Base-by-base conservation (phyloP, 2,797 vertebrate genomes). In the Rhinichthys osculus region DNA sequence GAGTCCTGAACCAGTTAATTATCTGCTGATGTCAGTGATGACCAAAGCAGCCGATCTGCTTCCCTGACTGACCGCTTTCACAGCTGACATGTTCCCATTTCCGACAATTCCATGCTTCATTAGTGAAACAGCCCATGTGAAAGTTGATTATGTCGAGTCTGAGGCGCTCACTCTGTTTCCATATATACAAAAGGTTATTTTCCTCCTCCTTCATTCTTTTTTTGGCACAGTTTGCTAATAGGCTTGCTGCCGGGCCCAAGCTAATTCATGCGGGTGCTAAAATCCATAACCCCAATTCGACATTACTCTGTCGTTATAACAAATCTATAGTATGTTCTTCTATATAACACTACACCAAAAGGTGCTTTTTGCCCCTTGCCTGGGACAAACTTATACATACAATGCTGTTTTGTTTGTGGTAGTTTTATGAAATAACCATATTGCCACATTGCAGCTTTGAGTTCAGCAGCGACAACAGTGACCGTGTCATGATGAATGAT, bases 81-180 rank as follows among this genome's bases (percentile, higher is more conserved):
- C 84, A 67, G 71, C 76, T 85, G 84, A 86, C 86, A 84, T 71
- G 86, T 87, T 81, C 90, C 90, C 84, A 85, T 88, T 90, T 89
- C 90, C 86, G 70, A 62, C 83, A 78, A 84, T 73, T 87, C 72
- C 87, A 84, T 82, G 89, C 88, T 83, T 89, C 87, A 82, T 90
- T 90, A 88, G 79, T 62, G 47, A 57, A 81, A 86, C 84, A 80
- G 88, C 81, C 78, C 52, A 82, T 90, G 87, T 78, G 92, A 79
- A 85, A 88, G 87, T 89, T 87, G 92, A 93, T 92, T 93, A 91
- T 85, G 89, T 90, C 70, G 87, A 70, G 88, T 88, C 86, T 66
- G 88, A 82, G 85, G 82, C 88, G 42, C 85, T 91, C 79, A 82
- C 78, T 77, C 44, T 77, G 78, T 79, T 90, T 66, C 80, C 74